A percentile compares a stretch with the other conserved stretches of the same genome.
These are phyloP conservation scores for Ormia ochracea DNA, from an alignment of 2,888 invertebrate genomes.

Conservation along the genomic window DNA sequence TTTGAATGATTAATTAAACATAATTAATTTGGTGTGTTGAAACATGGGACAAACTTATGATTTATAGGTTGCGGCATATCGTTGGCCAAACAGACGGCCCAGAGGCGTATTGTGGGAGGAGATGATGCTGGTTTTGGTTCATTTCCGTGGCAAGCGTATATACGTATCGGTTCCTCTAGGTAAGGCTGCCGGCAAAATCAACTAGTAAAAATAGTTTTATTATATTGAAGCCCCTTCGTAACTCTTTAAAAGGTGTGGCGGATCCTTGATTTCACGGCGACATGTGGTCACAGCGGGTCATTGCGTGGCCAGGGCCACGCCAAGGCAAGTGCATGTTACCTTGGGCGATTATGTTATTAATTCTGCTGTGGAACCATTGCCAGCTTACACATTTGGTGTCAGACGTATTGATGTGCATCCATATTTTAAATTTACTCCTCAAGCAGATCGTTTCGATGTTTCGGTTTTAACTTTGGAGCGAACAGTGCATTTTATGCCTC, in stretches of 20 bases:
- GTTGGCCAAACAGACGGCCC: conserved; percentile 89
- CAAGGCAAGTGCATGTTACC: conserved; percentile 93
- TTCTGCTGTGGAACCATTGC: conserved; percentile 92
- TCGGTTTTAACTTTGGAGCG: conserved; percentile 92
- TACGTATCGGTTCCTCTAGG: conserved; percentile 93
- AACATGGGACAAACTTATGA: conserved; percentile 33
- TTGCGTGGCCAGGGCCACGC: conserved; percentile 93
- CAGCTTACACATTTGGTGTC: conserved; percentile 95
- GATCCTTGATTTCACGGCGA: conserved; percentile 91
- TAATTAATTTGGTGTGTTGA: conserved; percentile 35
- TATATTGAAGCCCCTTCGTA: background rate
- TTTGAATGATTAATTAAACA: conserved; percentile 4
- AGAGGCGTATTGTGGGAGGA: conserved; percentile 93
- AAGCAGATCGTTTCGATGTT: conserved; percentile 93
- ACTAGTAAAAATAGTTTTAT: no score
- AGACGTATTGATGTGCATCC: conserved; percentile 93
- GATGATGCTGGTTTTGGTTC: conserved; percentile 96
- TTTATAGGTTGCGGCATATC: conserved; percentile 91
- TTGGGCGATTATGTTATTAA: conserved; percentile 93
- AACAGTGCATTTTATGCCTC: conserved; percentile 92
- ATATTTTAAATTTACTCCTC: conserved; percentile 94
- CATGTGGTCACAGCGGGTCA: conserved; percentile 97
- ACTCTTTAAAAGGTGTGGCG: conserved; percentile 93
- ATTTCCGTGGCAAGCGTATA: conserved; percentile 97
- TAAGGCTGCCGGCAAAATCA: conserved; percentile 71